Evolutionary conservation across 2,797 vertebrate genomes (phyloP).

Genomic region (Spatula versicolor): DNA sequence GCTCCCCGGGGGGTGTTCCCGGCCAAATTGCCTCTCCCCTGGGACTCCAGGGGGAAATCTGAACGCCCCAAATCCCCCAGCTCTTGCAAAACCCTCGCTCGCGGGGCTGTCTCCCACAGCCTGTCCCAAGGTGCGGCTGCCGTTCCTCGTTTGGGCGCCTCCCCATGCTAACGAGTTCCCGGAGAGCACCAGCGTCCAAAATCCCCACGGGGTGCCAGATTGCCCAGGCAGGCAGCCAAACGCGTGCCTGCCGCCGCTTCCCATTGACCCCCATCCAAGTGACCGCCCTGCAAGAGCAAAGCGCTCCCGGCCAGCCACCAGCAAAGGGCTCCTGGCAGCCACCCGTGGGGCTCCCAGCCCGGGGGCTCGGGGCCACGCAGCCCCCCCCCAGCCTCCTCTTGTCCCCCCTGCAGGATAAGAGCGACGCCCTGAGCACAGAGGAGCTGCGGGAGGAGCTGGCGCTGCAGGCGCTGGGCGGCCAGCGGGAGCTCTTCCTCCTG

Average conservation of each 20-base stretch:
- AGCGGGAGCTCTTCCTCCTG: slow-evolving; percentile 85
- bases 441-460: too few species aligned
- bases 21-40: not conserved
- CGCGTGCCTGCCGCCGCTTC: not conserved
- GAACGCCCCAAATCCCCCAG: not conserved
- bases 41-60: not conserved
- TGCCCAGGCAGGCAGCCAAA: not conserved
- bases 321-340: not conserved
- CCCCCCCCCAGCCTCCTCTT: not conserved
- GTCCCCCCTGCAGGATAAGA: not conserved
- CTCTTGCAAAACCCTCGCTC: not conserved
- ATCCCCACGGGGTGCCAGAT: not conserved
- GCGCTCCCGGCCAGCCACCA: rapidly evolving
- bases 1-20: slow-evolving; percentile 72
- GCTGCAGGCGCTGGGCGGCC: not conserved
- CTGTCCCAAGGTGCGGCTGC: rapidly evolving
- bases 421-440: too few species aligned
- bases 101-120: not conserved
- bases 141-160: not conserved
- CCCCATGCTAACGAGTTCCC: not conserved
- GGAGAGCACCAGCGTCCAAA: not conserved
- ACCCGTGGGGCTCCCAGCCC: rapidly evolving
- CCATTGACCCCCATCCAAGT: not conserved
- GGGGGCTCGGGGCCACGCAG: not conserved
- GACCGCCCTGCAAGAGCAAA: rapidly evolving